Conservation (phyloP, 2,888 invertebrate species). For the Lasioglossum zephyrum region DNA sequence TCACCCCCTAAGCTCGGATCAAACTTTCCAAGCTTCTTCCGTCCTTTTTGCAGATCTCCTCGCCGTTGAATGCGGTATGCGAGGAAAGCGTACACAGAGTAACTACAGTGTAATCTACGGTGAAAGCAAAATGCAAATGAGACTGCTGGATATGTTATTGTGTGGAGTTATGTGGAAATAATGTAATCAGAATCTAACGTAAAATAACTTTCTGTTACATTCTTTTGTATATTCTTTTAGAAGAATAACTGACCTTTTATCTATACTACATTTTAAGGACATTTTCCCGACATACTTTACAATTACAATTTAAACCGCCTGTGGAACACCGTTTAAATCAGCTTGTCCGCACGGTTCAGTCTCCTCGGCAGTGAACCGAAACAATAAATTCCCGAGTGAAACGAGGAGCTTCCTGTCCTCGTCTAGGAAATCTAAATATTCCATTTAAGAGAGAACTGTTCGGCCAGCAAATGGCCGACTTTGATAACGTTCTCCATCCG, state of each 20-base stretch:
- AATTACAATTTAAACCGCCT: neutral
- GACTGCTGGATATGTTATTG: neutral
- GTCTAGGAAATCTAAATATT: constrained; percentile 19
- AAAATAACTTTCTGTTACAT: no score
- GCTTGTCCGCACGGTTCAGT: neutral
- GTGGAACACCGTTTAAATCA: neutral
- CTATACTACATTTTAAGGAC: neutral
- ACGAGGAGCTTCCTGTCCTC: constrained; percentile 6
- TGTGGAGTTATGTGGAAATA: neutral
- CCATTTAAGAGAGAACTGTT: neutral
- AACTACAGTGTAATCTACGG: neutral
- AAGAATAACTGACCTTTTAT: neutral
- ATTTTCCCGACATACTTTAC: neutral
- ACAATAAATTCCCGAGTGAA: constrained; percentile 5
- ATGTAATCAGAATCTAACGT: neutral
- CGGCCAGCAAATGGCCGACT: neutral
- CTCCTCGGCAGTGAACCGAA: neutral
- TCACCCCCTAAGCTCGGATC: constrained; percentile 13
- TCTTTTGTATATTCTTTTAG: neutral
- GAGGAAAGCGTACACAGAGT: neutral
- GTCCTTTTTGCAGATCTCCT: neutral
- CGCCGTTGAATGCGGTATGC: neutral
- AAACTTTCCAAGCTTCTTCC: constrained; percentile 18
- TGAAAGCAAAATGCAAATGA: neutral
- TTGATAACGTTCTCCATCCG: constrained; percentile 6